Evolutionary conservation across 2,113 vertebrate species (phyloP).

Genomic region (Nerophis lumbriciformis): DNA sequence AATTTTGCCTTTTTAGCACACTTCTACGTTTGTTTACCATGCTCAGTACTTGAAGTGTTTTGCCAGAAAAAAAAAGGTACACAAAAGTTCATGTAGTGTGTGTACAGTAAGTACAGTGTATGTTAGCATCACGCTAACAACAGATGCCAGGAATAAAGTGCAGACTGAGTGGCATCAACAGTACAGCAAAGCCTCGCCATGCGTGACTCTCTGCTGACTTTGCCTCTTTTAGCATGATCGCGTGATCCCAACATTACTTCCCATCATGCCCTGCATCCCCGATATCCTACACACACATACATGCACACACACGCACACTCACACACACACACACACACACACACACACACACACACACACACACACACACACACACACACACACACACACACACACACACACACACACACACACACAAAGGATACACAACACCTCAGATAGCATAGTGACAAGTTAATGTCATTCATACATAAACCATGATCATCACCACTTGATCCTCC

Average conservation of each 20-base stretch:
- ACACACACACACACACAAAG: slow-evolving; percentile 8
- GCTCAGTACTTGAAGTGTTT: slow-evolving; percentile 34
- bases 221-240: slow-evolving; percentile 54
- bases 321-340: slow-evolving; percentile 18
- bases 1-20: slow-evolving; percentile 24
- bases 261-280: slow-evolving; percentile 19
- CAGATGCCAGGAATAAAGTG: slow-evolving; percentile 52
- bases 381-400: slow-evolving; percentile 2
- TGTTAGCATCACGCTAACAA: slow-evolving; percentile 45
- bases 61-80: slow-evolving; percentile 38
- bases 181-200: slow-evolving; percentile 42
- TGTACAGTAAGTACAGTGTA: not conserved
- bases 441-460: slow-evolving; percentile 45
- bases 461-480: slow-evolving; percentile 62
- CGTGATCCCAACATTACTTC: slow-evolving; percentile 48
- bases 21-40: slow-evolving; percentile 49
- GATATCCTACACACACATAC: slow-evolving; percentile 24
- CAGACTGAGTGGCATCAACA: slow-evolving; percentile 40
- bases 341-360: not conserved
- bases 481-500: slow-evolving; percentile 52
- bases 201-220: slow-evolving; percentile 50
- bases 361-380: slow-evolving; percentile 8
- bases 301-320: slow-evolving; percentile 5
- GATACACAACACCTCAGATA: slow-evolving; percentile 43
- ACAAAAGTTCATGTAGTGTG: not conserved